These are phyloP conservation scores for Pristionchus entomophagus DNA, from an alignment of 2,888 invertebrate species.

Conservation along the genomic window DNA sequence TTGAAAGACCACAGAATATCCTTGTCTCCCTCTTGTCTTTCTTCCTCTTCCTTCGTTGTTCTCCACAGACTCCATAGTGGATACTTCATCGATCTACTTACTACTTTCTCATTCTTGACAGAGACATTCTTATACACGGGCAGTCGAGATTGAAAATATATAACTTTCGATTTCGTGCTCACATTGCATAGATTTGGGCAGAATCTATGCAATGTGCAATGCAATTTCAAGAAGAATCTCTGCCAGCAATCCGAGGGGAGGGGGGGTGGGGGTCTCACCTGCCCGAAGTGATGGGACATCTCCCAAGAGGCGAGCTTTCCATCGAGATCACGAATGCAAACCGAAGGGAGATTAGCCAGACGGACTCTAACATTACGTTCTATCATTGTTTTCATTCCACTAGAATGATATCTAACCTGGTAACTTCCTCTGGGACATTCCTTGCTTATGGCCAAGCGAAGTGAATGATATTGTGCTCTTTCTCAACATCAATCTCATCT, in stretches of 20 bases:
- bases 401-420: not conserved
- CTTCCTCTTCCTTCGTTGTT: not conserved
- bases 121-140: slow-evolving; percentile 4
- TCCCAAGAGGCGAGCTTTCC: not conserved
- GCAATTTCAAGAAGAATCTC: slow-evolving; percentile 11
- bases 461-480: not conserved
- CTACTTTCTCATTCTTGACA: not conserved
- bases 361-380: not conserved
- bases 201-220: too few species aligned
- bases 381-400: not conserved
- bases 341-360: not conserved
- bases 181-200: slow-evolving; percentile 23
- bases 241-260: not conserved
- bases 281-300: not conserved
- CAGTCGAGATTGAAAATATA: not conserved
- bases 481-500: not conserved
- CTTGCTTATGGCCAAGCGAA: slow-evolving; percentile 17
- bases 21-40: not conserved
- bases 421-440: not conserved
- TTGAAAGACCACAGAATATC: slow-evolving; percentile 36
- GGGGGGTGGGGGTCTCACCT: not conserved
- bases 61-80: slow-evolving; percentile 17
- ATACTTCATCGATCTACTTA: not conserved
- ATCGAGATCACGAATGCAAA: not conserved
- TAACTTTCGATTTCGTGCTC: not conserved